phyloP scores from a whole-genome alignment of 2,888 invertebrate genomes.

The Chironomus riparius region DNA sequence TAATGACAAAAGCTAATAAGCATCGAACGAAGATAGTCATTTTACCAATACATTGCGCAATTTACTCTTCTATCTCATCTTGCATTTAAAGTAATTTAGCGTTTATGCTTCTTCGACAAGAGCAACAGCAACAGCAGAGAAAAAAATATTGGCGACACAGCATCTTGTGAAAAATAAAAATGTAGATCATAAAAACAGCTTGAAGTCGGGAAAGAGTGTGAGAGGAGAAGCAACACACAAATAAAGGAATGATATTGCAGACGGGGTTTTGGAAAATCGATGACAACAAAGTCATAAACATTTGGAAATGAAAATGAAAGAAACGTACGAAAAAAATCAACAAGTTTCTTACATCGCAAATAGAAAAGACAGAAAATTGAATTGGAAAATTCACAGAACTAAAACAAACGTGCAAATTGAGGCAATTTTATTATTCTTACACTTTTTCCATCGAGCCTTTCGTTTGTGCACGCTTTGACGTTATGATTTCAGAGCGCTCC shows the following conservation, averaged over 20 bases:
- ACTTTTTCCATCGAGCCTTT: neutral
- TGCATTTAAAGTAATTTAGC: neutral
- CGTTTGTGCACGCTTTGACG: neutral
- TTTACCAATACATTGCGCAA: too few species aligned
- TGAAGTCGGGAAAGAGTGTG: neutral
- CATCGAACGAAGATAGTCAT: too few species aligned
- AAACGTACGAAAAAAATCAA: neutral
- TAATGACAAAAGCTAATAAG: too few species aligned
- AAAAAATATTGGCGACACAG: neutral
- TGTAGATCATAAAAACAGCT: neutral
- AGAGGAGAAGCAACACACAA: neutral
- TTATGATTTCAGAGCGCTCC: neutral
- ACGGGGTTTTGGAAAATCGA: conserved; percentile 1
- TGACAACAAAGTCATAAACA: neutral
- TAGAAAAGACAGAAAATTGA: too few species aligned
- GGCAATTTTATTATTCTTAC: too few species aligned
- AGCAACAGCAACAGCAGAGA: neutral
- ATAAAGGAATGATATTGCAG: neutral
- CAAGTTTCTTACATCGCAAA: neutral
- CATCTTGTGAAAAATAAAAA: neutral
- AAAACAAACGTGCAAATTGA: too few species aligned
- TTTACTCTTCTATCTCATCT: too few species aligned
- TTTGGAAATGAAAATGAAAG: neutral
- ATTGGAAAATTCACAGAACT: too few species aligned
- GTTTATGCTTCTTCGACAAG: neutral